Evolutionary conservation across 2,888 invertebrate species (phyloP).

Genomic region (Liodrosophila aerea): DNA sequence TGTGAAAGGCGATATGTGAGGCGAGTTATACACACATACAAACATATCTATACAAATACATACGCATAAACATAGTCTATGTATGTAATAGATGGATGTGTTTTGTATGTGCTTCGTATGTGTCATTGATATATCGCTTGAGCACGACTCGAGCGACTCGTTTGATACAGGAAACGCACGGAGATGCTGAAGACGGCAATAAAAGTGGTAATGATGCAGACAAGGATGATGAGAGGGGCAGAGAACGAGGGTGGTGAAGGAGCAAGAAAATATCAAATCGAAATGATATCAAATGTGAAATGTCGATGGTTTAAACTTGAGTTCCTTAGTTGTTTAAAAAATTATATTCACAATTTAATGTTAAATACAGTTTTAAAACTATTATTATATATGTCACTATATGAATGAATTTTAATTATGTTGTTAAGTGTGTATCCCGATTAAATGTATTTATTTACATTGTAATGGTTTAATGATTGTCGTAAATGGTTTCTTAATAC

Average conservation of each 20-base stretch:
- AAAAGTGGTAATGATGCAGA: slow-evolving; percentile 66
- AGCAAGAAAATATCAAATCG: slow-evolving; percentile 29
- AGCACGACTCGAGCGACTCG: slow-evolving; percentile 27
- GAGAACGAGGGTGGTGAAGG: not conserved
- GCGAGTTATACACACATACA: slow-evolving; percentile 4
- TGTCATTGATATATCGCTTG: slow-evolving; percentile 62
- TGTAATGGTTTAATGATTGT: too few species aligned
- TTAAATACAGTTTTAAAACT: too few species aligned
- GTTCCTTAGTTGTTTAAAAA: too few species aligned
- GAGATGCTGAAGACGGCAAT: slow-evolving; percentile 62
- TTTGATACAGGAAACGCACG: slow-evolving; percentile 67
- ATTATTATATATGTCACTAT: too few species aligned
- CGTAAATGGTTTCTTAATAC: too few species aligned
- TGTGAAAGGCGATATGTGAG: slow-evolving; percentile 18
- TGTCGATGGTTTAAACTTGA: slow-evolving; percentile 4
- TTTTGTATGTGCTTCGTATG: slow-evolving; percentile 19
- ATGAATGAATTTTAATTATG: too few species aligned
- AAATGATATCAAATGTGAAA: slow-evolving; percentile 40
- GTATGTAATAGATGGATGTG: slow-evolving; percentile 12
- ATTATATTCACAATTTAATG: too few species aligned
- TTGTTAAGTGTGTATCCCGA: too few species aligned
- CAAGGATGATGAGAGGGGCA: slow-evolving; percentile 25
- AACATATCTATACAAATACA: slow-evolving; percentile 3
- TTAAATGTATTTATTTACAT: too few species aligned
- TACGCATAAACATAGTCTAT: not conserved